These are phyloP conservation scores for Salpingus planirostris DNA, from an alignment of 2,888 invertebrate genomes.

Conservation along the genomic window DNA sequence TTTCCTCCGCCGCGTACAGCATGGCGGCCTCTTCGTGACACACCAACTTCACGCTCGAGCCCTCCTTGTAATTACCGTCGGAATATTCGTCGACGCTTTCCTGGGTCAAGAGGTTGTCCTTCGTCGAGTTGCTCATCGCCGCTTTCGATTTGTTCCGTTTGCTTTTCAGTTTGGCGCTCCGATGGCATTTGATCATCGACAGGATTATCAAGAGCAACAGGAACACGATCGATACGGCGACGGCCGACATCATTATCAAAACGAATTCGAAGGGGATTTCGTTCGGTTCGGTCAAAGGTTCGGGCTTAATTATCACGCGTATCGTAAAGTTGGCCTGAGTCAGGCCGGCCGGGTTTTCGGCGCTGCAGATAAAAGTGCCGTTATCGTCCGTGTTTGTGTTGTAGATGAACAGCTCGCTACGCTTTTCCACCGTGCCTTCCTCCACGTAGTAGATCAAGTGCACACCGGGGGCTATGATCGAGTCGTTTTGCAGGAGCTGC, in stretches of 20 bases:
- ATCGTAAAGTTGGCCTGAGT: constrained; percentile 75
- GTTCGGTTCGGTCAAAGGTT: constrained; percentile 16
- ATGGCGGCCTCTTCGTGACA: constrained; percentile 28
- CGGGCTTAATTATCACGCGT: constrained; percentile 61
- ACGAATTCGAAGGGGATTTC: constrained; percentile 51
- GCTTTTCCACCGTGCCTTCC: constrained; percentile 63
- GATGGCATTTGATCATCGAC: constrained; percentile 46
- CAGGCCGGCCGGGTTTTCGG: constrained; percentile 76
- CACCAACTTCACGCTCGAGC: constrained; percentile 23
- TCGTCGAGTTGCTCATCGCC: constrained; percentile 40
- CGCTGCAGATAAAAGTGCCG: constrained; percentile 77
- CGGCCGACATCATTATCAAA: constrained; percentile 58
- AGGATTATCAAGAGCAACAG: constrained; percentile 59
- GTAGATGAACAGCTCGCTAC: constrained; percentile 69
- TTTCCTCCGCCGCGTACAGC: constrained; percentile 29
- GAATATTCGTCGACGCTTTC: constrained; percentile 31
- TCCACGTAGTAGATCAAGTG: constrained; percentile 64
- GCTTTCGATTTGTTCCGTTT: constrained; percentile 46
- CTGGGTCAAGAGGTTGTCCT: constrained; percentile 32
- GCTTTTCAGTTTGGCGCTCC: constrained; percentile 41
- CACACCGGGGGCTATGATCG: constrained; percentile 55
- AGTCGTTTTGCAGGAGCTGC: constrained; percentile 68
- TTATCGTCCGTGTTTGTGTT: constrained; percentile 72
- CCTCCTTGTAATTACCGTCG: constrained; percentile 28
- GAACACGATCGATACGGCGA: constrained; percentile 55